Evolutionary conservation across 2,797 vertebrate species (phyloP).

Genomic region (Sparus aurata): DNA sequence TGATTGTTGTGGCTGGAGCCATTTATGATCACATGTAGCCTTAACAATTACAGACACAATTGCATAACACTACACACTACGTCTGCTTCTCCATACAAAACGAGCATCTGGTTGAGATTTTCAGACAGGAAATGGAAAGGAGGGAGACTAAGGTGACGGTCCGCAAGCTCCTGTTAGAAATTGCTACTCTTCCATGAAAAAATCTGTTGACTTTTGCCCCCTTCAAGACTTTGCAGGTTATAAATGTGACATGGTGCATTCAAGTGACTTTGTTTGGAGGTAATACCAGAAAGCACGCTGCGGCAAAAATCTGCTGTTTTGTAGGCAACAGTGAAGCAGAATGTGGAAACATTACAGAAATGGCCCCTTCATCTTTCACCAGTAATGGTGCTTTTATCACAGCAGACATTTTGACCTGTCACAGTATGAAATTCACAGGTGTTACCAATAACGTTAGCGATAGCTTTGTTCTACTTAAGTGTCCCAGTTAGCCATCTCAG

Average conservation of each 20-base stretch:
- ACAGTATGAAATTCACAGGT: background rate
- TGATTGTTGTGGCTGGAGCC: constrained; percentile 31
- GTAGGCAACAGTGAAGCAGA: background rate
- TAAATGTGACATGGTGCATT: constrained; percentile 42
- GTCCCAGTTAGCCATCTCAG: background rate
- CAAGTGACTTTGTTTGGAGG: constrained; percentile 41
- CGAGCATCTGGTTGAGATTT: constrained; percentile 10
- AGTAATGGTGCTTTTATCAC: background rate
- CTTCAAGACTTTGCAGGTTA: constrained; percentile 34
- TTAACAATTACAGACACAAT: constrained; percentile 15
- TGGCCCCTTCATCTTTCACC: constrained; percentile 13
- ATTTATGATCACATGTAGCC: constrained; percentile 28
- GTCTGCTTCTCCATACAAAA: constrained; percentile 13
- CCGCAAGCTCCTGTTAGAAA: constrained; percentile 11
- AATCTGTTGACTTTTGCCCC: constrained; percentile 45
- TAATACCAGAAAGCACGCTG: constrained; percentile 12
- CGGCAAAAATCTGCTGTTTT: constrained; percentile 2
- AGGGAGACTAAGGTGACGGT: constrained; percentile 4
- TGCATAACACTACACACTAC: background rate
- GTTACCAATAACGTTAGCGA: no score
- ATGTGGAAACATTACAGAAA: background rate
- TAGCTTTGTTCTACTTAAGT: background rate
- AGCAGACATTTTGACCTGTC: background rate
- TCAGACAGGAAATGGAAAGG: background rate
- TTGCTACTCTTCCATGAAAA: constrained; percentile 34